These are phyloP conservation scores for Pseudorasbora parva DNA, from an alignment of 2,113 vertebrate species.

Conservation along the genomic window DNA sequence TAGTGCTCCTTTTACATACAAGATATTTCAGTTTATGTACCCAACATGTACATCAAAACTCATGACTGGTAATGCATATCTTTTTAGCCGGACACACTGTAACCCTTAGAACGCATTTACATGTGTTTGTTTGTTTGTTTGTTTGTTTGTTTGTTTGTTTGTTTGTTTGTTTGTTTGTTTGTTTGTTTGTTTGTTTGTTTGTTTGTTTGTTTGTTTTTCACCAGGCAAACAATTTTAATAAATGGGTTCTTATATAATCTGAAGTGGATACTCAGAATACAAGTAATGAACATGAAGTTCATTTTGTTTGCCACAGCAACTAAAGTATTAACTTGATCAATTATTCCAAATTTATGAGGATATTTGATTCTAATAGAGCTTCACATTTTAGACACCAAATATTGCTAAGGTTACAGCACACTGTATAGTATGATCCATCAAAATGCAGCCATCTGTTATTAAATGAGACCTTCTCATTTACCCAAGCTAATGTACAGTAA, in stretches of 20 bases:
- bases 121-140: background rate
- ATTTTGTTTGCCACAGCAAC: background rate
- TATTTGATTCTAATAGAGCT: background rate
- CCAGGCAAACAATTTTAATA: background rate
- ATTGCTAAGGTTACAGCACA: background rate
- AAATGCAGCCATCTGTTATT: constrained; percentile 41
- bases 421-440: background rate
- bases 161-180: background rate
- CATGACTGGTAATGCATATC: background rate
- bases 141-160: background rate
- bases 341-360: background rate
- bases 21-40: background rate
- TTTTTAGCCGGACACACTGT: background rate
- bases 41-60: background rate
- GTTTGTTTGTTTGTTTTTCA: background rate
- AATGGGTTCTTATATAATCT: background rate
- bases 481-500: constrained; percentile 16
- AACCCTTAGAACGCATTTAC: no score
- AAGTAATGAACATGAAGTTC: background rate
- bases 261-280: background rate
- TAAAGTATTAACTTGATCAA: background rate
- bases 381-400: background rate
- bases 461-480: constrained; percentile 41
- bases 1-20: background rate
- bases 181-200: background rate